These are phyloP conservation scores for mouse (Mus musculus) DNA, from an alignment of 2,113 vertebrate genomes.

Conservation along the genomic window GRCm39 chr6:86002501-86003000, in stretches of 20 bases:
- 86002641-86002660: background rate
- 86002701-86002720: background rate
- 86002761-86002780: slow-evolving; percentile 17
- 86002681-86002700: background rate
- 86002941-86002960: background rate
- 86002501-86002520: slow-evolving; percentile 5
- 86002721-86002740: background rate
- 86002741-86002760: slow-evolving; percentile 39
- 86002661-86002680: background rate
- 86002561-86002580: background rate
- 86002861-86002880: background rate
- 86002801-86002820: background rate
- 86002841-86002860: background rate
- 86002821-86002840: slow-evolving; percentile 40
- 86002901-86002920: background rate
- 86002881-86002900: background rate
- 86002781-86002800: background rate
- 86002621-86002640: background rate
- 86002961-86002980: background rate
- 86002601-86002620: background rate
- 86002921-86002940: background rate
- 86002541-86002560: slow-evolving; percentile 35
- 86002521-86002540: slow-evolving; percentile 22
- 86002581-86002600: background rate
- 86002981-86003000: background rate